Percentiles rank a stretch among this genome's conserved stretches.
Conservation (phyloP, 2,113 vertebrate species). For the Cebus imitator region DNA sequence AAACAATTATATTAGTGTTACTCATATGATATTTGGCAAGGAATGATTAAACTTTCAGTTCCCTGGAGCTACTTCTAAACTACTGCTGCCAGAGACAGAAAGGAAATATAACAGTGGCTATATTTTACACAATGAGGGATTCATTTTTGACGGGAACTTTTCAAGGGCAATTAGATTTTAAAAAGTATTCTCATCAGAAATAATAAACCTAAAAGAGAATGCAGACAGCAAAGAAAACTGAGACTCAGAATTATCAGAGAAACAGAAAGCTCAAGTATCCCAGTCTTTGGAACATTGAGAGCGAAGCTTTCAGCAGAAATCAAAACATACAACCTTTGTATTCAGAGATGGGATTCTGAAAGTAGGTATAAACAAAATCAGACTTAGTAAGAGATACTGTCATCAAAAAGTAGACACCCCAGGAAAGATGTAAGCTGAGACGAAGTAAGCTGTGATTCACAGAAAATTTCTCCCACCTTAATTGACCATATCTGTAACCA, state of each 20-base stretch:
- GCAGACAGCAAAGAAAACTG: neutral
- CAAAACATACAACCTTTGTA: neutral
- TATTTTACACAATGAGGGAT: conserved; percentile 33
- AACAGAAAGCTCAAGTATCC: neutral
- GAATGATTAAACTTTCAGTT: conserved; percentile 31
- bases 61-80: conserved; percentile 45
- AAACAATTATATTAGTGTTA: conserved; percentile 56
- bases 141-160: conserved; percentile 3
- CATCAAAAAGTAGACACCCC: neutral
- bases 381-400: neutral
- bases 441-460: neutral
- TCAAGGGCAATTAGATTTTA: conserved; percentile 47
- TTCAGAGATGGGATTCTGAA: neutral
- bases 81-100: neutral
- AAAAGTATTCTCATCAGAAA: conserved; percentile 48
- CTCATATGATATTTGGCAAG: conserved; percentile 25
- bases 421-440: neutral
- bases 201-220: conserved; percentile 28
- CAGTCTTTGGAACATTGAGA: neutral
- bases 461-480: neutral
- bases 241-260: neutral
- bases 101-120: neutral
- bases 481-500: neutral
- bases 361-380: neutral
- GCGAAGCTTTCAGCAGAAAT: neutral